Evolutionary conservation across 2,888 invertebrate genomes (phyloP).

Genomic region (Hermaeophaga mercurialis): DNA sequence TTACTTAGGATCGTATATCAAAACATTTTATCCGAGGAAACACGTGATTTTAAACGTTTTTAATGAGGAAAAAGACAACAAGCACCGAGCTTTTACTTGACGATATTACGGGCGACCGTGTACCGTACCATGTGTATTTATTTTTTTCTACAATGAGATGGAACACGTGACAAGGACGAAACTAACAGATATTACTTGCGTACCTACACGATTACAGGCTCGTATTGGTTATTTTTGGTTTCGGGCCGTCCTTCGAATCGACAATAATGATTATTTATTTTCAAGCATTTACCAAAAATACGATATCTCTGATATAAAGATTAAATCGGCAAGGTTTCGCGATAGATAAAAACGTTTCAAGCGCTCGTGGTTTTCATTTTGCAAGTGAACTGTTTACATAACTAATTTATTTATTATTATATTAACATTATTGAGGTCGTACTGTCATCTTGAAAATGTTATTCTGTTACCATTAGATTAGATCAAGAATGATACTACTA

Average conservation of each 20-base stretch:
- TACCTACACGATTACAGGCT: slow-evolving; percentile 23
- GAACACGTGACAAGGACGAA: slow-evolving; percentile 27
- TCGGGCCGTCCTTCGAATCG: slow-evolving; percentile 14
- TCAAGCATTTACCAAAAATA: slow-evolving; percentile 9
- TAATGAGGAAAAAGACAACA: neutral
- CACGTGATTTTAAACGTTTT: slow-evolving; percentile 25
- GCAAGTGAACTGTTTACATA: slow-evolving; percentile 11
- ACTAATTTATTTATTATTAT: neutral
- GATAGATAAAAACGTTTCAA: slow-evolving; percentile 5
- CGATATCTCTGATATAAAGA: slow-evolving; percentile 4
- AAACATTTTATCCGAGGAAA: neutral
- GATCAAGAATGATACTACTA: too few species aligned
- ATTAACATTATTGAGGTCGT: neutral
- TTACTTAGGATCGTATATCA: neutral
- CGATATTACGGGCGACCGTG: slow-evolving; percentile 12
- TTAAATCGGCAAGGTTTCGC: slow-evolving; percentile 8
- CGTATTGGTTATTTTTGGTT: slow-evolving; percentile 18
- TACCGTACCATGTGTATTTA: slow-evolving; percentile 16
- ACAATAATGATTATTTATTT: slow-evolving; percentile 13
- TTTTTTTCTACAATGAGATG: slow-evolving; percentile 23
- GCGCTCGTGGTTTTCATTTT: too few species aligned
- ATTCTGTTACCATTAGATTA: too few species aligned
- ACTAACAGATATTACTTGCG: slow-evolving; percentile 16
- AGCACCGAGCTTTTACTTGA: neutral
- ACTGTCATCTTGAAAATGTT: neutral